Conservation (phyloP, 2,797 vertebrate genomes). For the Scyliorhinus canicula region DNA sequence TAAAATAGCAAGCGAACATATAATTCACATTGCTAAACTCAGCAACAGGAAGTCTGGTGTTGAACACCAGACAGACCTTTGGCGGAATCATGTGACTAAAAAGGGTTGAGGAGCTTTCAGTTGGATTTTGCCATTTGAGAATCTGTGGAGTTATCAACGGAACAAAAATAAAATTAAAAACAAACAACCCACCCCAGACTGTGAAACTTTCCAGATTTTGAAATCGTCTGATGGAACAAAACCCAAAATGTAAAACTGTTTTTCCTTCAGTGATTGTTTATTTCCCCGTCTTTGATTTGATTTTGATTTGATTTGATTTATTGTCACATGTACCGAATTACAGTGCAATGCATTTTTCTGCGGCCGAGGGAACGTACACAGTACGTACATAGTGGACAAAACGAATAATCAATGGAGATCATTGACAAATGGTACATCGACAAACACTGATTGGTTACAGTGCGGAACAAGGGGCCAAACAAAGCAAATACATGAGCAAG, state of each 20-base stretch:
- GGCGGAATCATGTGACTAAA: background rate
- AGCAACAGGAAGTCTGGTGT: background rate
- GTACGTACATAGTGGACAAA: too few relatives aligned
- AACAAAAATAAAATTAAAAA: background rate
- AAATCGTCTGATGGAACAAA: too few relatives aligned
- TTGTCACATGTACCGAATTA: too few relatives aligned
- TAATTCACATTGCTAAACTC: background rate
- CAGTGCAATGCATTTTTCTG: too few relatives aligned
- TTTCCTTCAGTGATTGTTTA: background rate
- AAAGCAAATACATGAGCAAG: too few relatives aligned
- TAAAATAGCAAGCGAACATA: background rate
- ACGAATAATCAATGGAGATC: too few relatives aligned
- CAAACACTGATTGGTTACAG: too few relatives aligned
- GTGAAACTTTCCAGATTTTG: background rate
- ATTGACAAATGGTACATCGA: too few relatives aligned
- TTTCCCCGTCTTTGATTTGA: too few relatives aligned
- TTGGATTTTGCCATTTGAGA: background rate
- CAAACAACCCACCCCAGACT: background rate
- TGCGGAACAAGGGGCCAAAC: too few relatives aligned
- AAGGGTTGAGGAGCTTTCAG: background rate
- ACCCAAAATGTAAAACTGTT: background rate
- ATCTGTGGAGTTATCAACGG: background rate
- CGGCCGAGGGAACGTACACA: too few relatives aligned
- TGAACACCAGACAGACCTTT: background rate
- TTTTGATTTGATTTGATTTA: too few relatives aligned